A percentile compares a stretch with the other conserved stretches of the same genome.
These are phyloP conservation scores for Passer montanus DNA, from an alignment of 2,113 vertebrate genomes.

Conservation along the genomic window DNA sequence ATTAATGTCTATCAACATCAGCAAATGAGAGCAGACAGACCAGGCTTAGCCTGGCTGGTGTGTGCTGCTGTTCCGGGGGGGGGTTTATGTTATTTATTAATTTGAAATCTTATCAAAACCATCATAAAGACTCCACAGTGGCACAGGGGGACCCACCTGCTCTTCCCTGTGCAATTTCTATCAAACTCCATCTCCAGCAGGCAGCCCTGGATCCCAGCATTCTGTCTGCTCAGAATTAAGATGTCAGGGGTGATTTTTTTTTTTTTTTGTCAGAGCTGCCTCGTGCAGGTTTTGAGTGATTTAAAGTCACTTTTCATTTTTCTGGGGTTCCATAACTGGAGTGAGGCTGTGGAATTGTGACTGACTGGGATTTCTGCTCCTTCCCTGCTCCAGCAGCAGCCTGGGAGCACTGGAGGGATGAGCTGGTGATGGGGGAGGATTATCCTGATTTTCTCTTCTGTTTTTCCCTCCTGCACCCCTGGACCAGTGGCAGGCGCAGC, in stretches of 20 bases:
- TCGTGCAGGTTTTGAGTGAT: background rate
- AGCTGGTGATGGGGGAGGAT: background rate
- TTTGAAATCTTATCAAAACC: background rate
- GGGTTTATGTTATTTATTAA: background rate
- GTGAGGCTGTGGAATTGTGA: background rate
- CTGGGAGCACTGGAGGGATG: fast-evolving
- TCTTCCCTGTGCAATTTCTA: background rate
- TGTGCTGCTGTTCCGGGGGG: background rate
- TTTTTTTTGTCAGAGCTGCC: background rate
- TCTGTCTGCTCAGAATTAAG: background rate
- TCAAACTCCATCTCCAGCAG: background rate
- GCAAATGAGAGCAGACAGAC: constrained; percentile 30
- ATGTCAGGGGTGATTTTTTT: background rate
- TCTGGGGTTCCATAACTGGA: background rate
- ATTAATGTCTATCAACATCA: background rate
- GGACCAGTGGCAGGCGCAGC: constrained; percentile 82
- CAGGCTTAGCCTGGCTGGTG: background rate
- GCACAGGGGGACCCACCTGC: background rate
- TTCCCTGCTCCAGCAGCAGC: background rate
- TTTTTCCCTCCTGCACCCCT: background rate
- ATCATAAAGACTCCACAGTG: background rate
- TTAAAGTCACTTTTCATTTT: background rate
- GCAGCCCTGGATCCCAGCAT: background rate
- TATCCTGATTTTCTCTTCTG: constrained; percentile 31
- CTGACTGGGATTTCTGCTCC: background rate